Percentiles rank a stretch among this genome's conserved stretches.
Evolutionary conservation across 1,140 invertebrate genomes (phyloP).

Genomic region (Platorchestia sp.): DNA sequence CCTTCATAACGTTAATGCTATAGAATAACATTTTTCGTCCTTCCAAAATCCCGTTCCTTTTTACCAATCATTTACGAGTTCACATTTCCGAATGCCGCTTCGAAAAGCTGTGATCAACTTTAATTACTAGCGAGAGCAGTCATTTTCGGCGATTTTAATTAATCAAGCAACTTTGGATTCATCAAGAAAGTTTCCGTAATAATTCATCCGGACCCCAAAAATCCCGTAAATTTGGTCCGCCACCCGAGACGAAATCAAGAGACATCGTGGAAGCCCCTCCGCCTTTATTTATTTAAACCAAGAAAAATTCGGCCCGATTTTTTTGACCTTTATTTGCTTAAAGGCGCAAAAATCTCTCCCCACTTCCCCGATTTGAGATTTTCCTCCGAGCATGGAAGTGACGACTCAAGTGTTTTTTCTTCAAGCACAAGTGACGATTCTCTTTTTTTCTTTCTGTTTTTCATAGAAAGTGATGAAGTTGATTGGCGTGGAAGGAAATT

Average conservation of each 20-base stretch:
- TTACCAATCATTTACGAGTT: background rate
- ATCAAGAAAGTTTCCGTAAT: background rate
- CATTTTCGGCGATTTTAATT: background rate
- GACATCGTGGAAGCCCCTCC: background rate
- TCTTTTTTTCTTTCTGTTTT: background rate
- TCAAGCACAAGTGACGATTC: background rate
- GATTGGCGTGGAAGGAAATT: conserved; percentile 33
- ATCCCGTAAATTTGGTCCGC: background rate
- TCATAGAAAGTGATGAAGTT: background rate
- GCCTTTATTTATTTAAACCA: background rate
- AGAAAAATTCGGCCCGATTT: background rate
- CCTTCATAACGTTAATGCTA: too few species aligned
- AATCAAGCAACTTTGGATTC: background rate
- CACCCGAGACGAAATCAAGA: background rate
- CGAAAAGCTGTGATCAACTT: background rate
- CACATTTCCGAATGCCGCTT: background rate
- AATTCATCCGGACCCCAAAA: background rate
- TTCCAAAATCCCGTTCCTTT: too few species aligned
- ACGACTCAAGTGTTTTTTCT: background rate
- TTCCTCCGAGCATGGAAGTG: background rate
- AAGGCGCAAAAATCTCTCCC: background rate
- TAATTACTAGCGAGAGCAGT: background rate
- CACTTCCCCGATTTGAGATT: conserved; percentile 4
- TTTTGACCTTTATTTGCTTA: background rate
- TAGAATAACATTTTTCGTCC: too few species aligned